Conservation (phyloP, 1,140 invertebrate species). For the Brachionus sp. region DNA sequence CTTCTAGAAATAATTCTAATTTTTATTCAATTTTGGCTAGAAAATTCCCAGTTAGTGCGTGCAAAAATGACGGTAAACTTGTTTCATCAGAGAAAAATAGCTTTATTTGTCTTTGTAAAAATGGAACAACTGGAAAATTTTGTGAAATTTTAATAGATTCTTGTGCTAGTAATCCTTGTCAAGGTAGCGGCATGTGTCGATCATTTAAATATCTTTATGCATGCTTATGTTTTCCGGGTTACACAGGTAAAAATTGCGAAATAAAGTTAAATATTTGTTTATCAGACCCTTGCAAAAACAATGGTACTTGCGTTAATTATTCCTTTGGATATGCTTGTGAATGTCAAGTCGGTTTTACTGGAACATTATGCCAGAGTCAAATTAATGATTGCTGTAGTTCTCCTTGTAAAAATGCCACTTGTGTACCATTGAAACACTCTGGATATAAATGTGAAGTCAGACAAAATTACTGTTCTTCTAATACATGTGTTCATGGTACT, state of each 20-base stretch:
- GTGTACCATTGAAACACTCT: constrained; percentile 66
- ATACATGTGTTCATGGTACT: background rate
- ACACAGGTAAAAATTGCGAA: background rate
- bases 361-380: constrained; percentile 73
- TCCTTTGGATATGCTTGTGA: constrained; percentile 65
- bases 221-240: background rate
- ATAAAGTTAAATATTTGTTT: background rate
- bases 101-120: constrained; percentile 50
- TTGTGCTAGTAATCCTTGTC: constrained; percentile 45
- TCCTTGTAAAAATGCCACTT: constrained; percentile 82
- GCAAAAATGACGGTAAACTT: background rate
- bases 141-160: constrained; percentile 30
- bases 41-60: background rate
- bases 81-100: background rate
- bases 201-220: background rate
- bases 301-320: constrained; percentile 58
- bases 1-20: background rate
- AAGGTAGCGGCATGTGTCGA: constrained; percentile 30
- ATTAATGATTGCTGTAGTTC: constrained; percentile 78
- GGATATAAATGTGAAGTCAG: constrained; percentile 82
- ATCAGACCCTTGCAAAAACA: constrained; percentile 48
- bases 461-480: background rate
- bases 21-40: background rate
- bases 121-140: background rate
- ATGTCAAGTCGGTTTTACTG: constrained; percentile 84